A percentile compares a stretch with the other conserved stretches of the same genome.
Evolutionary conservation across 1,140 invertebrate species (phyloP).

Genomic region (Saccostrea cuccullata): DNA sequence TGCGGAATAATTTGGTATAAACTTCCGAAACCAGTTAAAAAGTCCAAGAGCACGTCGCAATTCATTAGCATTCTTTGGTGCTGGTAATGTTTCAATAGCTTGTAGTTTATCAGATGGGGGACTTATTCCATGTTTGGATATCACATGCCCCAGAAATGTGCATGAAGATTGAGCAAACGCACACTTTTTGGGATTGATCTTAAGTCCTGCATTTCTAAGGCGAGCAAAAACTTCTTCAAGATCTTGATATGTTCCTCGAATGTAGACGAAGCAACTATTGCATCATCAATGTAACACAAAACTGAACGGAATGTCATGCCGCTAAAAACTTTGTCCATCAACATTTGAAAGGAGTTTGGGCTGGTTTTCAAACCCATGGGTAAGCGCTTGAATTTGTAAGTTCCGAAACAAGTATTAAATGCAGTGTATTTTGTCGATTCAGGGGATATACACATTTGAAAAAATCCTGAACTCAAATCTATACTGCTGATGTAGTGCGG

Average conservation of each 20-base stretch:
- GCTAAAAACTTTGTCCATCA: slow-evolving; percentile 54
- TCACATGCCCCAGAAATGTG: slow-evolving; percentile 40
- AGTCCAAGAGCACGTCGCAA: too few species aligned
- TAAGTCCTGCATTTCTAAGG: slow-evolving; percentile 45
- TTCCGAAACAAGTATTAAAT: slow-evolving; percentile 56
- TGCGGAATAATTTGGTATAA: too few species aligned
- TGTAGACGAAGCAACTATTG: slow-evolving; percentile 48
- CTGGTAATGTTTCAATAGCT: too few species aligned
- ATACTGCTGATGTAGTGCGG: slow-evolving; percentile 51
- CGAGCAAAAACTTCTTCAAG: slow-evolving; percentile 37
- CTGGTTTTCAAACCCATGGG: slow-evolving; percentile 50
- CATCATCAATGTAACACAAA: slow-evolving; percentile 57
- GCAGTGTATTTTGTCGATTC: slow-evolving; percentile 52
- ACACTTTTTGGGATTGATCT: slow-evolving; percentile 52
- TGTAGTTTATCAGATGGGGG: too few species aligned
- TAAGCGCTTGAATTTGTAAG: slow-evolving; percentile 51
- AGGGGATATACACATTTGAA: slow-evolving; percentile 48
- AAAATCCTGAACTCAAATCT: slow-evolving; percentile 54
- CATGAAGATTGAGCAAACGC: slow-evolving; percentile 38
- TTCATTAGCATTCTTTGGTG: too few species aligned
- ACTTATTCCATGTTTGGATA: too few species aligned
- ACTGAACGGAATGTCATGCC: slow-evolving; percentile 50
- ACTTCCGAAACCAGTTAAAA: slow-evolving; percentile 14
- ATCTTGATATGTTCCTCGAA: neutral
- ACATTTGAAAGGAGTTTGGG: slow-evolving; percentile 52